Conservation (phyloP, 2,113 vertebrate genomes). For the Tachuris rubrigastra region DNA sequence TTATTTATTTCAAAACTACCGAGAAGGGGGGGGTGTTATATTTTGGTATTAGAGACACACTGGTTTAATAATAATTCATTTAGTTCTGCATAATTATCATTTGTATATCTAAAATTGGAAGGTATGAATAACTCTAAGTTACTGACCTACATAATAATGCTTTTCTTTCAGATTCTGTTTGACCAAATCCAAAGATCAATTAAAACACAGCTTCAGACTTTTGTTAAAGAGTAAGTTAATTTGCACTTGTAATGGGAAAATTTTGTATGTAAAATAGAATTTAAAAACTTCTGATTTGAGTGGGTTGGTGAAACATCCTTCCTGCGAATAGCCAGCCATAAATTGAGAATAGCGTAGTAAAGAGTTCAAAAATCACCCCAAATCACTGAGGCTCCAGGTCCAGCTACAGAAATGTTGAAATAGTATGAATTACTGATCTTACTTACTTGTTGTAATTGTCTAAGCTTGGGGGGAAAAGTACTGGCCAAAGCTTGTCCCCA, state of each 20-base stretch:
- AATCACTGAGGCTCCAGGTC: neutral
- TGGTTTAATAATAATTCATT: neutral
- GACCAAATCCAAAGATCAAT: slow-evolving; percentile 98
- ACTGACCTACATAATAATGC: neutral
- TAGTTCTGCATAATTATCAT: neutral
- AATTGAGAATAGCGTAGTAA: neutral
- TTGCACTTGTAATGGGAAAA: neutral
- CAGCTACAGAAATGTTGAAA: neutral
- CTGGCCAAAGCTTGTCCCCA: neutral
- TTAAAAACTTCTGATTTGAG: neutral
- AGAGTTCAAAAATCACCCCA: neutral
- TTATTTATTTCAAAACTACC: neutral
- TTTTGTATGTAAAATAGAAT: neutral
- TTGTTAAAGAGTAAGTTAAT: slow-evolving; percentile 94
- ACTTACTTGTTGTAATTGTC: neutral
- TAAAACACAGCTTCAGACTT: slow-evolving; percentile 93
- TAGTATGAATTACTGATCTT: neutral
- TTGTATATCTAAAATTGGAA: neutral
- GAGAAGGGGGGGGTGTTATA: neutral
- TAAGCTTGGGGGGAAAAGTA: neutral
- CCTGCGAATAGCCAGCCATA: neutral
- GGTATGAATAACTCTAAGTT: neutral
- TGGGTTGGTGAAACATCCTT: neutral
- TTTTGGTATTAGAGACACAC: neutral
- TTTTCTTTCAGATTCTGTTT: slow-evolving; percentile 88